Evolutionary conservation across 2,797 vertebrate species (phyloP), one percentile per base, ranked within the genome.

Genomic region (Chelonia mydas): DNA sequence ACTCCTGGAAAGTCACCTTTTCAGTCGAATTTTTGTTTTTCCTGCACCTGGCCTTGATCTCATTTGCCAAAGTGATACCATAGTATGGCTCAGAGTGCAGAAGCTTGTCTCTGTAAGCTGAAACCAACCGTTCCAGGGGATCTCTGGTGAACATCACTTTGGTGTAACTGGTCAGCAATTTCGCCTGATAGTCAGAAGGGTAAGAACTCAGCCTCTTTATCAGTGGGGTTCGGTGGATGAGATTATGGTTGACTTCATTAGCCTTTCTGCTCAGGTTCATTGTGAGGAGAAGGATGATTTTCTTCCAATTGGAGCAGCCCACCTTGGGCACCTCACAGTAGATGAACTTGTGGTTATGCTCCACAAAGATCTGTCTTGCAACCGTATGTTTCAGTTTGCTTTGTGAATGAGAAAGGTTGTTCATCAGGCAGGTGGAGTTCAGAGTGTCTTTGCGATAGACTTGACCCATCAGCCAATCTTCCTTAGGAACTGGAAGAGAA

Each of bases 241-340:
- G 2, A 0, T 78, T 23, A 3, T 95, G 95, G 4, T 91, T 31
- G 33, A 96, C 89, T 94, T 96, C 93, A 80, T 91, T 88, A 84
- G 92, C 82, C 85, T 96, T 55, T 3, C 88, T 49, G 51, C 49
- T 91, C 61, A 97, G 15, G 53, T 84, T 86, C 57, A 92, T 80
- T 61, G 96, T 97, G 53, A 98, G 96, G 84, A 97, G 86, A 83
- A 98, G 96, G 89, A 98, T 94, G 31, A 77, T 97, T 94, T 97
- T 97, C 88, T 98, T 98, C 98, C 98, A 98, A n/a, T 98, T 98
- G 84, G 98, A 97, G 87, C 98, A 98, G 74, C 98, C 97, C 72
- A 98, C 98, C 37, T 98, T 98, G 72, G 98, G 98, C 41, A 98
- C 97, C 74, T 97, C 98, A 86, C 98, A 98, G 86, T 98, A 98